Percentiles rank a stretch among this genome's conserved stretches.
Evolutionary conservation across 2,888 invertebrate species (phyloP).

Genomic region (Camponotus fellah): DNA sequence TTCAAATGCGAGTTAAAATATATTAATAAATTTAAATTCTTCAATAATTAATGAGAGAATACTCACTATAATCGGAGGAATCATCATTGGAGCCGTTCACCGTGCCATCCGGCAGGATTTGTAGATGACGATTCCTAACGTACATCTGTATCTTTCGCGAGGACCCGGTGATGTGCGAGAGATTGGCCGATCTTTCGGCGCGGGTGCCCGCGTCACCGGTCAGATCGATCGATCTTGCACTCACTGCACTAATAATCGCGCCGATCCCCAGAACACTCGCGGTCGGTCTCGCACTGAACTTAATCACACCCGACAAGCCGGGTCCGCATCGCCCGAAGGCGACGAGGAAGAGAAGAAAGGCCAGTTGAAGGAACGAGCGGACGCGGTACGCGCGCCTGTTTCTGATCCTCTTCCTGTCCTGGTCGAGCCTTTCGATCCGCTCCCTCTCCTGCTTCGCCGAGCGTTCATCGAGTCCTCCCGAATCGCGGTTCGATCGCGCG

Average conservation of each 20-base stretch:
- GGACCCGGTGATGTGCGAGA: conserved; percentile 93
- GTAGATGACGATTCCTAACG: conserved; percentile 94
- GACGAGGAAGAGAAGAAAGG: conserved; percentile 78
- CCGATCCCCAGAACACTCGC: conserved; percentile 78
- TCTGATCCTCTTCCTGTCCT: conserved; percentile 57
- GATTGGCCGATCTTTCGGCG: conserved; percentile 93
- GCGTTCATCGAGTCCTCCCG: conserved; percentile 48
- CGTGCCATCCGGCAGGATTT: conserved; percentile 94
- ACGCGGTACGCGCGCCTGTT: conserved; percentile 61
- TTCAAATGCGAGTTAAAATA: background rate
- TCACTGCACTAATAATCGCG: conserved; percentile 76
- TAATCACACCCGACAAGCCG: conserved; percentile 67
- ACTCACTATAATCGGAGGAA: conserved; percentile 95
- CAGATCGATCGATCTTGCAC: conserved; percentile 78
- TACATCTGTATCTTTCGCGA: conserved; percentile 94
- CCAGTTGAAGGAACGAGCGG: conserved; percentile 77
- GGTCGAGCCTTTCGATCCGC: conserved; percentile 35
- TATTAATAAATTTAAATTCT: background rate
- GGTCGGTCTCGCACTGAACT: conserved; percentile 66
- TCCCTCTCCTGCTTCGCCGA: conserved; percentile 41
- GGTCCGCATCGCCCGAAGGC: conserved; percentile 78
- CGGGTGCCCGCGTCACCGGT: conserved; percentile 83
- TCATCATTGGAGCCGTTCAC: conserved; percentile 94
- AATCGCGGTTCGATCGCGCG: background rate
- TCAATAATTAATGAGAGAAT: conserved; percentile 18